Base-by-base conservation (phyloP, 2,888 invertebrate genomes). In the Blera fallax region DNA sequence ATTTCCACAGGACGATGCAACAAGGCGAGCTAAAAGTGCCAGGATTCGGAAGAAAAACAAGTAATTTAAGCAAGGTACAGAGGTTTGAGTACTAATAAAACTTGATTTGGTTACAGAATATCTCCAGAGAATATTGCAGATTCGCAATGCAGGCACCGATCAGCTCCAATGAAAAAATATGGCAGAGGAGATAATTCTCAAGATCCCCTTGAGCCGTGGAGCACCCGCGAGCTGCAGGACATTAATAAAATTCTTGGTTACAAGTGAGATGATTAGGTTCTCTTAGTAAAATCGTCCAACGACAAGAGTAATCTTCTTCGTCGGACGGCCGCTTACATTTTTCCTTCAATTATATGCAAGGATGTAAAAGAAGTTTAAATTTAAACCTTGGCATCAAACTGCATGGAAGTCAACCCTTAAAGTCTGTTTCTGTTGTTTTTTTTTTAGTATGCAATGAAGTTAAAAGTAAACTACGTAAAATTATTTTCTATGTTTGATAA, bases 201-300 rank as follows among this genome's bases (percentile, higher is more conserved):
- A 7, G 95, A 95, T 92, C 95, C 95, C 4, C 91, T 95, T 81
- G 95, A 95, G 89, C 95, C 95, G 0, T 96, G 95, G 95, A 95
- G 95, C 91, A 95, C 95, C 48, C 94, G 94, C 87, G 94, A 94
- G 88, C 94, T 96, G 88, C 93, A 94, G 80, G 94, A 94, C 90
- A 95, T 96, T 93, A 95, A 95, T 91, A 94, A 94, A 88, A 94
- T 96, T 89, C 93, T 95, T 87, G 95, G 87, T n/a, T 88, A 85
- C 27, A 81, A 85, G 14, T 84, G 32, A 79, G 1, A n/a, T 8
- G 7, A 11, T 37, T n/a, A 21, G 4, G 21, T 21, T 3, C 3
- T 5, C 0, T 16, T n/a, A n/a, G n/a, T n/a, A n/a, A n/a, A n/a
- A n/a, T n/a, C n/a, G n/a, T n/a, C n/a, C n/a, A n/a, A n/a, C n/a